Evolutionary conservation across 2,888 invertebrate species (phyloP), one percentile per base, ranked within the genome.

Genomic region (Polymixis lichenea): DNA sequence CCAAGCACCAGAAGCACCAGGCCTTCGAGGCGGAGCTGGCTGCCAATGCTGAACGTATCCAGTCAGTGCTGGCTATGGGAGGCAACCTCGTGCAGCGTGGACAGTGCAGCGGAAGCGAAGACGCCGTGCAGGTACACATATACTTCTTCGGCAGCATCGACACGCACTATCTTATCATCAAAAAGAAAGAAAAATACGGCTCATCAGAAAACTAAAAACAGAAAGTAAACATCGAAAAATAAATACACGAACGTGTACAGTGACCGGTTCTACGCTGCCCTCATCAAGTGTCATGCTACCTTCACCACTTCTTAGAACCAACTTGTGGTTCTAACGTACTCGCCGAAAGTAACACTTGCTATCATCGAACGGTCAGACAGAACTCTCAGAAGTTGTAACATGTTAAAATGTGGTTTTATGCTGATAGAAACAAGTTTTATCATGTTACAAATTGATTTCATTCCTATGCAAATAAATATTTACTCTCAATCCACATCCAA

Each of bases 1-100:
- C 99, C 56, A 99, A 99, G 94, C 99, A 99, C 95, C 99, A 99
- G 96, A 99, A 99, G 94, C 99, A 99, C 96, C 99, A 99, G 95
- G 99, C 99, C 0, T 99, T 99, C 95, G 99, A 99, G 95, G 99
- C 99, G 2, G 99, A 99, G 95, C 95, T 99, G 91, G 99, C 99
- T 0, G 99, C 99, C 65, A 99, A 99, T 95, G 99, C 99, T 2
- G 99, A 99, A 93, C 97, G 99, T 83, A 99, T 99, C 87, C 99
- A 99, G 94, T 98, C 99, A 61, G 99, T 99, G 71, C 97, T 99
- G 83, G 98, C 98, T 28, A 99, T 99, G 98, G 99, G 99, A 53
- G 98, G 98, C 80, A 99, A 99, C 94, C 96, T 99, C 89, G 99
- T 99, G 91, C 99, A 99, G 90, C 98, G 99, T 89, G 98, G 98